Evolutionary conservation across 2,888 invertebrate genomes (phyloP).

Genomic region (Caenorhabditis zanzibari): DNA sequence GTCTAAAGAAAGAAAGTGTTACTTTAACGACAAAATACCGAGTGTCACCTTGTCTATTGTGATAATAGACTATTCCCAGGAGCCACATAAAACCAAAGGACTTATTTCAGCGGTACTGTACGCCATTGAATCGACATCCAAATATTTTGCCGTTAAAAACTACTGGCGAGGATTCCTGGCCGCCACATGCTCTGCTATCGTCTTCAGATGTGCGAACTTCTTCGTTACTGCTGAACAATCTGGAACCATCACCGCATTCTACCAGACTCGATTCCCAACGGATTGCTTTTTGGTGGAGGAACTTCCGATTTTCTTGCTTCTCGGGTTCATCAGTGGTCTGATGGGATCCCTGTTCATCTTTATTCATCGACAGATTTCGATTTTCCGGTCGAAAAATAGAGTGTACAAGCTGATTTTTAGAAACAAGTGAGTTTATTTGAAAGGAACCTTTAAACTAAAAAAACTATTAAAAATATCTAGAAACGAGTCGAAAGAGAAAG

Average conservation of each 20-base stretch:
- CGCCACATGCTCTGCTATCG: conserved; percentile 96
- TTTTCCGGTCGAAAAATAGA: conserved; percentile 69
- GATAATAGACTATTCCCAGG: not conserved
- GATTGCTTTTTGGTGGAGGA: conserved; percentile 98
- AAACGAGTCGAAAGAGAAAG: conserved; percentile 1
- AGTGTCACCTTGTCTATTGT: no score
- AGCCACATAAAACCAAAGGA: not conserved
- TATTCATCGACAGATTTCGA: conserved; percentile 70
- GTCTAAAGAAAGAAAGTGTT: no score
- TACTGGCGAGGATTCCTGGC: conserved; percentile 98
- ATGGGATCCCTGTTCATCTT: conserved; percentile 75
- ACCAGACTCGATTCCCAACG: conserved; percentile 85
- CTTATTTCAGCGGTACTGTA: conserved; percentile 87
- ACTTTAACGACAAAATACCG: no score
- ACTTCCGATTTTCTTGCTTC: conserved; percentile 92
- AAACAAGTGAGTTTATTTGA: conserved; percentile 69
- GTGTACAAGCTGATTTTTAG: conserved; percentile 72
- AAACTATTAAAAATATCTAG: not conserved
- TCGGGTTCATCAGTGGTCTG: conserved; percentile 85
- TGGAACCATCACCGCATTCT: conserved; percentile 93
- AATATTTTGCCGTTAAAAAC: conserved; percentile 97
- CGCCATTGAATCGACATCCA: conserved; percentile 98
- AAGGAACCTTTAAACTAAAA: no score
- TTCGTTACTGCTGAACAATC: conserved; percentile 76
- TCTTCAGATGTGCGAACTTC: conserved; percentile 88